Evolutionary conservation across 2,113 vertebrate genomes (phyloP).

Genomic region (Bolborhynchus lineola): DNA sequence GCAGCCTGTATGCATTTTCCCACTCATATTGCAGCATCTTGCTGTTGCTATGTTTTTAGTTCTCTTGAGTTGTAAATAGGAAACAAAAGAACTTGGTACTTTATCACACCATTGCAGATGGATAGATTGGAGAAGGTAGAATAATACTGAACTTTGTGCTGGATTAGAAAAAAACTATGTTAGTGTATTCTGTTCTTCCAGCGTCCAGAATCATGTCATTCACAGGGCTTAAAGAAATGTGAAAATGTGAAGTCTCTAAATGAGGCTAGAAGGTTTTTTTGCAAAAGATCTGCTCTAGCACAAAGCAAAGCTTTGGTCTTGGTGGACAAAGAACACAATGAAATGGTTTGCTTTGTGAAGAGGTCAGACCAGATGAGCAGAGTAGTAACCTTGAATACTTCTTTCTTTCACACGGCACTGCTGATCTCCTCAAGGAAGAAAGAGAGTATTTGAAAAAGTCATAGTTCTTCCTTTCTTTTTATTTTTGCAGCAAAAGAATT

Average conservation of each 20-base stretch:
- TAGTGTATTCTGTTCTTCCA: neutral
- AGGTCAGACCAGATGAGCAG: neutral
- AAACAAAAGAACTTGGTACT: conserved; percentile 12
- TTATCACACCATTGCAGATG: neutral
- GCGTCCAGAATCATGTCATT: neutral
- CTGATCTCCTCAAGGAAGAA: neutral
- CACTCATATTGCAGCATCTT: conserved; percentile 29
- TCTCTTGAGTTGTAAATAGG: conserved; percentile 2
- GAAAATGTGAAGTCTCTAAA: neutral
- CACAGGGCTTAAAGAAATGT: neutral
- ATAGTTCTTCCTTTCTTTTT: neutral
- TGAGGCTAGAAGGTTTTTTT: neutral
- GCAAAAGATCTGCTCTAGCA: neutral
- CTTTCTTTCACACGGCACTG: neutral
- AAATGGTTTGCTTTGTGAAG: neutral
- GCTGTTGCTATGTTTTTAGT: conserved; percentile 22
- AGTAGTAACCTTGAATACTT: neutral
- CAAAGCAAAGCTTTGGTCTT: neutral
- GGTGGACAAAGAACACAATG: neutral
- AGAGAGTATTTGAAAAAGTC: neutral
- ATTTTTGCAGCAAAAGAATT: neutral
- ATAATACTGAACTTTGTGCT: neutral
- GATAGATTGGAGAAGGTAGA: neutral
- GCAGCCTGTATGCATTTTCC: conserved; percentile 62
- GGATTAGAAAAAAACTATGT: neutral